Percentiles rank a stretch among this genome's conserved stretches.
phyloP scores from a whole-genome alignment of 2,888 invertebrate species.

The Andrena marginata region DNA sequence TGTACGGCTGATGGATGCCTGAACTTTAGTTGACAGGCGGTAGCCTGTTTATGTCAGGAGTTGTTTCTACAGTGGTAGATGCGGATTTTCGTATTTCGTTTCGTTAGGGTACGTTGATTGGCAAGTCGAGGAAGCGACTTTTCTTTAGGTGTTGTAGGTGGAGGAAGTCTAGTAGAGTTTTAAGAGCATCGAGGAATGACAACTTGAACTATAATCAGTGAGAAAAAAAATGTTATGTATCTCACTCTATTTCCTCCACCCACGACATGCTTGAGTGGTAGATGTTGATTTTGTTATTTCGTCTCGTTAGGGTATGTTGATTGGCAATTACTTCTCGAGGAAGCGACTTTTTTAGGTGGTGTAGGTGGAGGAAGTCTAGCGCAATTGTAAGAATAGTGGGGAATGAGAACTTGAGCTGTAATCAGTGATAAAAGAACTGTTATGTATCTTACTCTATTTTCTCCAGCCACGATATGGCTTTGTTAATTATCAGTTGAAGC shows the following conservation, averaged over 20 bases:
- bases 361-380: background rate
- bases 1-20: background rate
- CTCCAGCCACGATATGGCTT: background rate
- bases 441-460: background rate
- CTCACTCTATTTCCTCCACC: background rate
- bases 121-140: background rate
- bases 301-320: background rate
- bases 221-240: background rate
- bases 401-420: background rate
- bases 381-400: background rate
- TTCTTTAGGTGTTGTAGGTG: background rate
- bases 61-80: background rate
- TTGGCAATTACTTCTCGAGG: background rate
- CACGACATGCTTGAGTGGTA: background rate
- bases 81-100: background rate
- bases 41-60: background rate
- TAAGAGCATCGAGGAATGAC: background rate
- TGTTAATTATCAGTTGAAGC: background rate
- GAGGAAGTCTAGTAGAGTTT: background rate
- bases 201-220: background rate
- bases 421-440: background rate
- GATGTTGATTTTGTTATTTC: background rate
- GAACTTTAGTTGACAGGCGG: background rate
- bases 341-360: background rate
- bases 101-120: background rate